Conservation (phyloP, 2,888 invertebrate genomes). For the Synergus umbraculus region DNA sequence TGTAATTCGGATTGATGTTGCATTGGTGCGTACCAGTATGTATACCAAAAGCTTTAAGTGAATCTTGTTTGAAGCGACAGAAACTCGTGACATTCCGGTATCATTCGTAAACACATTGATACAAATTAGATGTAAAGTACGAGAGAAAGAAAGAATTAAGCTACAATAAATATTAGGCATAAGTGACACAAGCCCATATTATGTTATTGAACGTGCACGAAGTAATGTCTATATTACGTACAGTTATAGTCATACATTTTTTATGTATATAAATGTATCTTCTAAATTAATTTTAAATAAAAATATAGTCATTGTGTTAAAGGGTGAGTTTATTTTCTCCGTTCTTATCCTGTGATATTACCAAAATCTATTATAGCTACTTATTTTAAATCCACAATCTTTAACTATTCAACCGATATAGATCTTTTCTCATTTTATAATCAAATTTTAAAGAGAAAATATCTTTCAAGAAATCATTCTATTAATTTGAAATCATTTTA, state of each 20-base stretch:
- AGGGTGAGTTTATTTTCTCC: background rate
- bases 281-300: slow-evolving; percentile 76
- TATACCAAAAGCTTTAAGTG: slow-evolving; percentile 52
- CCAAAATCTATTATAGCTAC: background rate
- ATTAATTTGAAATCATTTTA: too few relatives aligned
- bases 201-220: slow-evolving; percentile 71
- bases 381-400: background rate
- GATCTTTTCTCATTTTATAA: background rate
- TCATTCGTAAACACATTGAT: slow-evolving; percentile 69
- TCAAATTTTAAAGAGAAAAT: too few relatives aligned
- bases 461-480: too few relatives aligned
- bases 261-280: slow-evolving; percentile 77
- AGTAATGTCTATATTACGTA: slow-evolving; percentile 68
- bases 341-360: background rate
- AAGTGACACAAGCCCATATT: slow-evolving; percentile 63
- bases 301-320: slow-evolving; percentile 77
- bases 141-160: slow-evolving; percentile 47
- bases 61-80: slow-evolving; percentile 47
- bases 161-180: slow-evolving; percentile 52
- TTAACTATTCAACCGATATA: background rate
- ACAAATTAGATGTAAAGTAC: slow-evolving; percentile 63
- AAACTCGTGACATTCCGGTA: slow-evolving; percentile 75
- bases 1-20: slow-evolving; percentile 14
- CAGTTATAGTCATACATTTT: slow-evolving; percentile 75
- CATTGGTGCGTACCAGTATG: slow-evolving; percentile 30